Conservation (phyloP, 2,888 invertebrate species). For the Resseliella maxima region DNA sequence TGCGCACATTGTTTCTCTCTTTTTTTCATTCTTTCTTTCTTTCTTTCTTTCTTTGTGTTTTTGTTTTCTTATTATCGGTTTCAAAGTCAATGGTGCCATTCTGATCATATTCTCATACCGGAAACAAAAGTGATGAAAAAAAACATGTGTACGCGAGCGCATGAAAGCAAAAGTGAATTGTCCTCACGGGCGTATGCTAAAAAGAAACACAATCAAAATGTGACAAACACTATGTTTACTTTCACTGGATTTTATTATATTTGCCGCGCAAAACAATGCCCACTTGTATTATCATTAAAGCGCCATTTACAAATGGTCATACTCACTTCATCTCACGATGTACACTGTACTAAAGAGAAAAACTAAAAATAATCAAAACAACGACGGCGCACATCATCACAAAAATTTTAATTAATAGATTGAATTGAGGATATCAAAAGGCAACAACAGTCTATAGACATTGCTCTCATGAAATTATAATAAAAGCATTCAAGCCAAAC, state of each 20-base stretch:
- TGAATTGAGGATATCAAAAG: not conserved
- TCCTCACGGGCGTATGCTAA: not conserved
- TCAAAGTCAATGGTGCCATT: conserved; percentile 41
- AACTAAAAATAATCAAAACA: too few relatives aligned
- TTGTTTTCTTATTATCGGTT: not conserved
- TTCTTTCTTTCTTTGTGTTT: not conserved
- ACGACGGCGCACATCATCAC: not conserved
- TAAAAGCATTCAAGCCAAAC: not conserved
- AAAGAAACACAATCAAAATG: not conserved
- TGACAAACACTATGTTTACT: conserved; percentile 22
- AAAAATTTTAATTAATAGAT: conserved; percentile 36
- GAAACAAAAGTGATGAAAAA: conserved; percentile 11
- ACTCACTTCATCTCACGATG: too few relatives aligned
- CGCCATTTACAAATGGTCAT: not conserved
- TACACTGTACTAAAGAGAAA: too few relatives aligned
- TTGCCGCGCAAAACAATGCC: not conserved
- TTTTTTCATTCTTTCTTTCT: not conserved
- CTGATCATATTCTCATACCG: conserved; percentile 17
- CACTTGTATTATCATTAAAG: not conserved
- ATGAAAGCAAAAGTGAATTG: not conserved
- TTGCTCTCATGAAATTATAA: not conserved
- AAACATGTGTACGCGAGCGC: too few relatives aligned
- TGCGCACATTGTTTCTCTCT: not conserved
- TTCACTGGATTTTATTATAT: not conserved
- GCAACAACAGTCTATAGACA: not conserved